Base-by-base conservation (phyloP, 2,113 vertebrate genomes). In the Myanophis thanlyinensis region DNA sequence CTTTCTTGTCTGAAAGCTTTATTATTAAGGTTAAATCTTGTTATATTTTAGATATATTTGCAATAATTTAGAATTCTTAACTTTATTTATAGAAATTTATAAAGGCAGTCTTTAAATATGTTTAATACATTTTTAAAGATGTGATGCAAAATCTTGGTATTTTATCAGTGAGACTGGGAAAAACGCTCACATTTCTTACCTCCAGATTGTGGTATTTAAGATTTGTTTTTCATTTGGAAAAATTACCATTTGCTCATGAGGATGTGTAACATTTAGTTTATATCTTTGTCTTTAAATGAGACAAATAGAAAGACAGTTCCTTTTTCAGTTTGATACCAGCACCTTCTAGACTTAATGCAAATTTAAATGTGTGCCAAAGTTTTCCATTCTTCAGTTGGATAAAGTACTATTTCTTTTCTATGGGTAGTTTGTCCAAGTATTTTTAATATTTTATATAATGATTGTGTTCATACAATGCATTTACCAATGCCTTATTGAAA, bases 61-160 rank as follows among this genome's bases (percentile, higher is more conserved):
- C 47, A 92, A 89, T 73, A 92, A 53, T 89, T 89, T 89, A 49
- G 13, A 44, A 56, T 51, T 92, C 40, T 52, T 87, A 44, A 92
- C 40, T 67, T 88, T 87, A 89, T 89, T 92, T 89, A 56, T 5
- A 85, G 53, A 40, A 59, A n/a, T 51, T 22, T 25, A 18, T 49
- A 67, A 67, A 89, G 67, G 54, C 46, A 62, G 6, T 27, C 11
- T 89, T 22, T 48, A 62, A 67, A 48, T 62, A 23, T 47, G 30
- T n/a, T 62, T 25, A 62, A 10, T 89, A 46, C n/a, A 89, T 89
- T 59, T 27, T 59, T 27, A 3, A 30, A 89, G 62, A 56, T n/a
- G 15, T 47, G 15, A 15, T 80, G 67, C 9, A 15, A 91, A 91
- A 40, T 11, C 46, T 62, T 92, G 80, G 89, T 23, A 4, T 44